These are phyloP conservation scores for Minunthozetes semirufus DNA, from an alignment of 2,888 invertebrate genomes.

Conservation along the genomic window DNA sequence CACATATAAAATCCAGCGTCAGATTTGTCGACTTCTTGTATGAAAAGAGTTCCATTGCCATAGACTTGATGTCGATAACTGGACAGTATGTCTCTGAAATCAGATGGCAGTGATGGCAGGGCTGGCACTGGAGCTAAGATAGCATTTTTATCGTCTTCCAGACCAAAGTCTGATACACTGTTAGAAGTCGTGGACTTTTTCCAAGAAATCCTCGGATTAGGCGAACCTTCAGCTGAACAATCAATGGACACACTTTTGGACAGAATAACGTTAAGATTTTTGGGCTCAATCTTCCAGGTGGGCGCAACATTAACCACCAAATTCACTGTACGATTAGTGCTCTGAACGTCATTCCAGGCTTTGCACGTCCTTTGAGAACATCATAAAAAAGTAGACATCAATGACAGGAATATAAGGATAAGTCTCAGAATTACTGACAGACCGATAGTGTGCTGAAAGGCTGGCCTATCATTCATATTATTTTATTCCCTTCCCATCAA, in stretches of 20 bases:
- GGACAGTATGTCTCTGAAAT: constrained; percentile 38
- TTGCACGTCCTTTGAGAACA: constrained; percentile 45
- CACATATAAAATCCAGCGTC: constrained; percentile 45
- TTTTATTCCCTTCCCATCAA: no score
- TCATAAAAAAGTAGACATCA: not conserved
- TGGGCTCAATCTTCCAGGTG: constrained; percentile 40
- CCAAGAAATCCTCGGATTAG: constrained; percentile 40
- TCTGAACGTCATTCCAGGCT: constrained; percentile 45
- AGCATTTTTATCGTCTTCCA: not conserved
- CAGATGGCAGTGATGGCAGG: constrained; percentile 31
- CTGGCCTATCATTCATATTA: not conserved
- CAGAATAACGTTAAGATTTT: constrained; percentile 39
- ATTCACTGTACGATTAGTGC: constrained; percentile 44
- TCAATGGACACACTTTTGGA: constrained; percentile 39
- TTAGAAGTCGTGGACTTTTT: constrained; percentile 36
- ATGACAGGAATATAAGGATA: not conserved
- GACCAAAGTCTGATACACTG: not conserved
- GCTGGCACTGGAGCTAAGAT: not conserved
- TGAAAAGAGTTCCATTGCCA: constrained; percentile 42
- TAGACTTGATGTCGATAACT: constrained; percentile 38
- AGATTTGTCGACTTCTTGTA: constrained; percentile 42
- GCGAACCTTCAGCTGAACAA: constrained; percentile 41
- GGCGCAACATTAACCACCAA: constrained; percentile 48
- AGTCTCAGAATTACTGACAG: not conserved
- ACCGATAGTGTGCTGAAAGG: not conserved